Evolutionary conservation across 1,140 invertebrate species (phyloP).

Genomic region (Copidosoma floridanum): DNA sequence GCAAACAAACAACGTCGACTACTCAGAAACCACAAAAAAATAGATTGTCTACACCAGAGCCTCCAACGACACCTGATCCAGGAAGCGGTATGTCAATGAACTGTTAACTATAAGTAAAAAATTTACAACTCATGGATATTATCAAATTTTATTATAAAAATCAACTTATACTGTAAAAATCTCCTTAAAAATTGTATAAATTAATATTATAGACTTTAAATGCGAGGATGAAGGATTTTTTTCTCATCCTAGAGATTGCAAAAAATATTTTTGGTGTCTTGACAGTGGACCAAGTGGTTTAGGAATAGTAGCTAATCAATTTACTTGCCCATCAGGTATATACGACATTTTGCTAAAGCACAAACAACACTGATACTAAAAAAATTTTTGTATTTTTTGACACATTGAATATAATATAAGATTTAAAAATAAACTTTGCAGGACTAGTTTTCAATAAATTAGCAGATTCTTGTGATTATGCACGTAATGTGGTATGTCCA

Average conservation of each 20-base stretch:
- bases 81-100: slow-evolving; percentile 73
- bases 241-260: slow-evolving; percentile 88
- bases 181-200: neutral
- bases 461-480: slow-evolving; percentile 89
- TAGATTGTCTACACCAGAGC: slow-evolving; percentile 71
- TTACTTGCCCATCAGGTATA: slow-evolving; percentile 86
- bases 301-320: slow-evolving; percentile 88
- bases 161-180: neutral
- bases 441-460: slow-evolving; percentile 87
- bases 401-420: neutral
- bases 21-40: slow-evolving; percentile 33
- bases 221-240: slow-evolving; percentile 93
- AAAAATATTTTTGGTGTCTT: slow-evolving; percentile 94
- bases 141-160: neutral
- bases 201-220: slow-evolving; percentile 74
- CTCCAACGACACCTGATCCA: slow-evolving; percentile 86
- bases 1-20: slow-evolving; percentile 29
- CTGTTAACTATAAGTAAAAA: no score
- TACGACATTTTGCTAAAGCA: no score
- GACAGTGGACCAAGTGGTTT: slow-evolving; percentile 85
- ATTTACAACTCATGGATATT: neutral
- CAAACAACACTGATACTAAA: no score
- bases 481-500: slow-evolving; percentile 79
- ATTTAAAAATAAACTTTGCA: no score
- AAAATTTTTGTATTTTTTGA: neutral